phyloP scores from a whole-genome alignment of 2,888 invertebrate species.

The Argynnis bischoffii region DNA sequence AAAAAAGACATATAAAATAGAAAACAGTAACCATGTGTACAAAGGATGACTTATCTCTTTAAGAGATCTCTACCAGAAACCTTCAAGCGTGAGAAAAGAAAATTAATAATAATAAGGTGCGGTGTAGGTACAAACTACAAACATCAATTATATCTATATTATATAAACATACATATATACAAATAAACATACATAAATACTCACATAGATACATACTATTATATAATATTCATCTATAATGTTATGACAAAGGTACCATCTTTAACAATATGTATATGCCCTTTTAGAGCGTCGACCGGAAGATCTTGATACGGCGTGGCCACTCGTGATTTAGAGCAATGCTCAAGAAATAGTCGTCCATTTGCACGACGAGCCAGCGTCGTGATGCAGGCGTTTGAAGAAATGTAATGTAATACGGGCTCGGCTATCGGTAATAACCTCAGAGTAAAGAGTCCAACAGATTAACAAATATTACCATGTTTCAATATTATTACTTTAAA shows the following conservation, averaged over 20 bases:
- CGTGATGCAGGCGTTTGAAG: constrained; percentile 56
- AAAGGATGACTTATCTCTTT: no score
- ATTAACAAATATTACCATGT: constrained; percentile 6
- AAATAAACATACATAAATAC: no score
- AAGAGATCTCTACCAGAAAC: no score
- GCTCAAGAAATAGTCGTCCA: constrained; percentile 68
- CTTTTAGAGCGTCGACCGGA: constrained; percentile 55
- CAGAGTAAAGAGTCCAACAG: constrained; percentile 13
- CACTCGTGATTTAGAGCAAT: constrained; percentile 74
- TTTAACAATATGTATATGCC: constrained; percentile 43
- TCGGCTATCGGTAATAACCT: constrained; percentile 39
- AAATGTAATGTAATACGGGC: constrained; percentile 48
- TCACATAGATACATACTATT: no score
- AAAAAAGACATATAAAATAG: no score
- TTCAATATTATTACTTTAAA: background rate
- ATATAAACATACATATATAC: no score
- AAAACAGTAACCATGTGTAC: no score
- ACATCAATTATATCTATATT: no score
- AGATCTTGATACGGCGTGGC: constrained; percentile 67
- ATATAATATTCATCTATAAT: background rate
- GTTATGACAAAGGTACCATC: constrained; percentile 8
- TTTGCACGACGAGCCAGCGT: constrained; percentile 60
- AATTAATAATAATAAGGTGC: no score
- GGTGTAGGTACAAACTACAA: no score
- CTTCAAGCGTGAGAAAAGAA: no score